Evolutionary conservation across 2,888 invertebrate species (phyloP).

Genomic region (Ochropleura plecta): DNA sequence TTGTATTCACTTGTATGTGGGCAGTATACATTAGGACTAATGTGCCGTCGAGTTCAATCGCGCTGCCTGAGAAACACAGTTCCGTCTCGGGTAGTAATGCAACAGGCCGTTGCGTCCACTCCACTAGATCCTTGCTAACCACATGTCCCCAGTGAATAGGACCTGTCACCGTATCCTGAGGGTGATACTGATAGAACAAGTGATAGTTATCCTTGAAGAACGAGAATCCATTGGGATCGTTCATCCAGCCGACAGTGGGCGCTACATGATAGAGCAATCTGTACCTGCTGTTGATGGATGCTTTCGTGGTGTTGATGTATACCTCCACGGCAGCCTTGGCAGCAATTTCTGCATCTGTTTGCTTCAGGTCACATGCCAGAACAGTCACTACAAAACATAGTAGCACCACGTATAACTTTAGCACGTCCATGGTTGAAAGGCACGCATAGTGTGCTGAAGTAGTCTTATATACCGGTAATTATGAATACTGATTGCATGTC

Average conservation of each 20-base stretch:
- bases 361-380: slow-evolving; percentile 39
- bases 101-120: slow-evolving; percentile 86
- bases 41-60: slow-evolving; percentile 80
- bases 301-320: slow-evolving; percentile 14
- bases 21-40: slow-evolving; percentile 85
- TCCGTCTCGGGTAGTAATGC: slow-evolving; percentile 86
- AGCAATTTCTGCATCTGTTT: slow-evolving; percentile 10
- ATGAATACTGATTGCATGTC: slow-evolving; percentile 50
- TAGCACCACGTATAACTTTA: slow-evolving; percentile 51
- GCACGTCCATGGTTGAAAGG: slow-evolving; percentile 44
- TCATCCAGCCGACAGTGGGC: slow-evolving; percentile 89
- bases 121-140: slow-evolving; percentile 83
- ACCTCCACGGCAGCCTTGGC: slow-evolving; percentile 13
- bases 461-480: slow-evolving; percentile 51
- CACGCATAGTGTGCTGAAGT: background rate
- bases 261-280: slow-evolving; percentile 82
- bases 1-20: slow-evolving; percentile 33
- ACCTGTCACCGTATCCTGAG: slow-evolving; percentile 82
- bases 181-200: slow-evolving; percentile 89
- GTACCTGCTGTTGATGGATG: slow-evolving; percentile 64
- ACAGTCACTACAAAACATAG: slow-evolving; percentile 67
- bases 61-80: slow-evolving; percentile 86
- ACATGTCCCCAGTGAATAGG: slow-evolving; percentile 90
- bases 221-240: slow-evolving; percentile 90
- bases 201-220: slow-evolving; percentile 87